Percentiles rank a stretch among this genome's conserved stretches.
phyloP scores from a whole-genome alignment of 1,140 invertebrate species.

The Orussus abietinus region DNA sequence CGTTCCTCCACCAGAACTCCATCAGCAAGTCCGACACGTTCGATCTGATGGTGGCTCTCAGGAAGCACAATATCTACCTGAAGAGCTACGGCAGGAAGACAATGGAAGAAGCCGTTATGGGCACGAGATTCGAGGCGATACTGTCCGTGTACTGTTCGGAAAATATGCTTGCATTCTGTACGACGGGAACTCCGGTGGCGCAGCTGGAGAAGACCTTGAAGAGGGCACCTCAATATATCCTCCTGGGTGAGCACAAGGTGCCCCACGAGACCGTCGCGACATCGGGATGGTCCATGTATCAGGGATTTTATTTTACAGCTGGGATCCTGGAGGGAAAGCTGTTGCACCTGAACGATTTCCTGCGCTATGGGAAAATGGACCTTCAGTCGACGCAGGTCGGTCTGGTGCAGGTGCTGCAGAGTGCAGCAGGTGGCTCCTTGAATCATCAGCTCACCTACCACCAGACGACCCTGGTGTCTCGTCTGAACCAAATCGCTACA shows the following conservation, averaged over 20 bases:
- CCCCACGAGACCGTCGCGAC: too few species aligned
- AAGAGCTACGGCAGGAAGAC: slow-evolving; percentile 61
- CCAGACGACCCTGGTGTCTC: slow-evolving; percentile 62
- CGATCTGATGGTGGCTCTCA: slow-evolving; percentile 57
- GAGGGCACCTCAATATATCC: slow-evolving; percentile 60
- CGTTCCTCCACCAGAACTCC: slow-evolving; percentile 67
- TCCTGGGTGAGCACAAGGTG: slow-evolving; percentile 58
- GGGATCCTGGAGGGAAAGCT: slow-evolving; percentile 65
- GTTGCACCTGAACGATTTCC: slow-evolving; percentile 63
- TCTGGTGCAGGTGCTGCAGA: slow-evolving; percentile 63
- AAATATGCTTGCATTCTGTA: too few species aligned
- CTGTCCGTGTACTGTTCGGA: too few species aligned
- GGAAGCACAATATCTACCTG: slow-evolving; percentile 63
- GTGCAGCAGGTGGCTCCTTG: slow-evolving; percentile 57
- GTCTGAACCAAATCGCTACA: slow-evolving; percentile 58
- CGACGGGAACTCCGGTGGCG: too few species aligned
- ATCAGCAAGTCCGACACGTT: slow-evolving; percentile 59
- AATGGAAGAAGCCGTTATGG: slow-evolving; percentile 57
- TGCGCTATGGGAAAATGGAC: slow-evolving; percentile 60
- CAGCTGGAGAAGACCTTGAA: slow-evolving; percentile 60
- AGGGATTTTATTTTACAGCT: slow-evolving; percentile 50
- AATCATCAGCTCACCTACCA: slow-evolving; percentile 64
- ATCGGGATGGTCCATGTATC: too few species aligned
- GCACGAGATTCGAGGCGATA: slow-evolving; percentile 62
- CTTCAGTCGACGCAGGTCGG: slow-evolving; percentile 58